phyloP scores from a whole-genome alignment of 1,140 invertebrate genomes.

The Drosophila albomicans region DNA sequence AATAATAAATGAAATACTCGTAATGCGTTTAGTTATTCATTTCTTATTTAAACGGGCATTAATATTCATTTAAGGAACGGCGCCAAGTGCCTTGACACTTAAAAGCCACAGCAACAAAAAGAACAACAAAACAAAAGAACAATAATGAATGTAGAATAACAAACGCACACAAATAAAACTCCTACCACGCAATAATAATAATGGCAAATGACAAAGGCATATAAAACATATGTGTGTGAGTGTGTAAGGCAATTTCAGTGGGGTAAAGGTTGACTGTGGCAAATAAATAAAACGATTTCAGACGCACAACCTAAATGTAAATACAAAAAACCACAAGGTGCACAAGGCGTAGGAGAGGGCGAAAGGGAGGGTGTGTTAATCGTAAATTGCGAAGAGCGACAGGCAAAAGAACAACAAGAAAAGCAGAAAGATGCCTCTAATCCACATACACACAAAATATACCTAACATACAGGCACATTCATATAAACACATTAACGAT shows the following conservation, averaged over 20 bases:
- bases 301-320: constrained; percentile 64
- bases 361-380: constrained; percentile 31
- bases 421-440: constrained; percentile 52
- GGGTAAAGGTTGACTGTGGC: constrained; percentile 39
- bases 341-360: constrained; percentile 29
- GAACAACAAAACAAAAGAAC: constrained; percentile 35
- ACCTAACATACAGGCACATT: constrained; percentile 9
- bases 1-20: constrained; percentile 21
- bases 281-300: constrained; percentile 80
- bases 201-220: constrained; percentile 51
- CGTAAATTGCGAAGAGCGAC: constrained; percentile 40
- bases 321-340: constrained; percentile 65
- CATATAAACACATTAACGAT: constrained; percentile 61
- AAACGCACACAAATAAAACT: constrained; percentile 34
- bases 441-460: constrained; percentile 33
- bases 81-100: constrained; percentile 65
- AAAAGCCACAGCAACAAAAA: constrained; percentile 65
- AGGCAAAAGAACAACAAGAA: constrained; percentile 41
- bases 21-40: constrained; percentile 59
- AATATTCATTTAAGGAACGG: constrained; percentile 67
- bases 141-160: constrained; percentile 56
- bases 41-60: constrained; percentile 64
- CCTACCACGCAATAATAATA: constrained; percentile 59
- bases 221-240: constrained; percentile 65
- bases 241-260: constrained; percentile 4